These are phyloP conservation scores for Nerophis lumbriciformis DNA, from an alignment of 2,113 vertebrate species.

Conservation along the genomic window DNA sequence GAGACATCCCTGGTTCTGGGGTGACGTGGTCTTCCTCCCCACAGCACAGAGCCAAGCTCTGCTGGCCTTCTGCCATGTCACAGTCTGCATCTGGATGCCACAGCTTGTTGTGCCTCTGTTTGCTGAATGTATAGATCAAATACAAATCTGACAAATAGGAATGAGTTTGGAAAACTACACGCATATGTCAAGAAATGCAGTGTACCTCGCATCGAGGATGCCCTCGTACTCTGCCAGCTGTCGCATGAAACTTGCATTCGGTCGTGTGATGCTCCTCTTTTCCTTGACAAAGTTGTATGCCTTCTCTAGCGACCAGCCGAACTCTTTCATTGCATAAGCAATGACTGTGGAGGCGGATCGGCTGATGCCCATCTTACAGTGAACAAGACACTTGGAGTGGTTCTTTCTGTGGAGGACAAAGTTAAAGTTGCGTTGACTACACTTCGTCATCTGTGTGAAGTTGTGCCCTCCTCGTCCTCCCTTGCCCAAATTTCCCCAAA, in stretches of 20 bases:
- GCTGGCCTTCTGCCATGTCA: slow-evolving; percentile 64
- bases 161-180: neutral
- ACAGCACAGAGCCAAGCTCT: slow-evolving; percentile 47
- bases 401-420: slow-evolving; percentile 76
- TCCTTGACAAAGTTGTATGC: slow-evolving; percentile 93
- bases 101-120: slow-evolving; percentile 96
- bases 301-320: slow-evolving; percentile 89
- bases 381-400: slow-evolving; percentile 93
- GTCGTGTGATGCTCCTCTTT: slow-evolving; percentile 84
- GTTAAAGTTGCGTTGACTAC: neutral
- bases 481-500: too few species aligned
- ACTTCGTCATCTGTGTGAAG: neutral
- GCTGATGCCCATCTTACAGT: slow-evolving; percentile 98
- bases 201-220: slow-evolving; percentile 91
- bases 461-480: too few species aligned
- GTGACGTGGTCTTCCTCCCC: slow-evolving; percentile 54
- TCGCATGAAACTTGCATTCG: slow-evolving; percentile 91
- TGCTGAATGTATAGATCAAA: slow-evolving; percentile 68
- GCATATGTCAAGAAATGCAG: neutral
- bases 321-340: slow-evolving; percentile 97
- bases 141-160: neutral
- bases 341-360: slow-evolving; percentile 94
- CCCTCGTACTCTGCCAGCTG: slow-evolving; percentile 95
- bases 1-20: slow-evolving; percentile 60
- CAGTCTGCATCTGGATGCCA: slow-evolving; percentile 83